Conservation (phyloP, 2,797 vertebrate species). For the Euthynnus affinis region DNA sequence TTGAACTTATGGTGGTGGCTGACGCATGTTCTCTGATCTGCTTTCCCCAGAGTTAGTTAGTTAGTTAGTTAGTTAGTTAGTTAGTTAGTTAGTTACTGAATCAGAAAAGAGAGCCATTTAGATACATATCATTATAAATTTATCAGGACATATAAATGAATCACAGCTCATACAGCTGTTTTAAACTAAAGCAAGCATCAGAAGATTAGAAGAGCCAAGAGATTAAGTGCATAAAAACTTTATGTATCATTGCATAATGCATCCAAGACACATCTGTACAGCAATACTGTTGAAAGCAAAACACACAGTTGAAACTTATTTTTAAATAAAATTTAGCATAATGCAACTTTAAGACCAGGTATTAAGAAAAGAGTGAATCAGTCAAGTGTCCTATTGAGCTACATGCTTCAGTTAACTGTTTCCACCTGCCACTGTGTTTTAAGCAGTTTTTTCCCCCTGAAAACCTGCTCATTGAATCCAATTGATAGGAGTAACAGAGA, state of each 20-base stretch:
- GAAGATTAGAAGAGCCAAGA: neutral
- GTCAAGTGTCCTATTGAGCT: slow-evolving; percentile 57
- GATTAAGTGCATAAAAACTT: neutral
- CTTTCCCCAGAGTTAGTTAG: no score
- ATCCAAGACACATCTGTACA: neutral
- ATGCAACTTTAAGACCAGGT: slow-evolving; percentile 5
- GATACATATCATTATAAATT: no score
- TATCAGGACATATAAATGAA: no score
- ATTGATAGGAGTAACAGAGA: slow-evolving; percentile 82
- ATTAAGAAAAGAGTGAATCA: slow-evolving; percentile 19
- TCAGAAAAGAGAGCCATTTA: no score
- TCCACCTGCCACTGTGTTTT: slow-evolving; percentile 77
- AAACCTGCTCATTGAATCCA: slow-evolving; percentile 77
- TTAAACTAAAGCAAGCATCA: neutral
- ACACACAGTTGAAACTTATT: neutral
- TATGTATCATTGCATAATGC: neutral
- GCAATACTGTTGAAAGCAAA: neutral
- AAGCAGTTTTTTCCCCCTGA: slow-evolving; percentile 72
- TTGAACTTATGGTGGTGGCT: neutral
- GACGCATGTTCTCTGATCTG: no score
- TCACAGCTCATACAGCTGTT: neutral
- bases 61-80: no score
- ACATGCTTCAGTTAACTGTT: slow-evolving; percentile 70
- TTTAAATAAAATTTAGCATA: neutral
- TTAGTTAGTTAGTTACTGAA: no score